Evolutionary conservation across 2,888 invertebrate genomes (phyloP).

Genomic region (Margaritifera margaritifera): DNA sequence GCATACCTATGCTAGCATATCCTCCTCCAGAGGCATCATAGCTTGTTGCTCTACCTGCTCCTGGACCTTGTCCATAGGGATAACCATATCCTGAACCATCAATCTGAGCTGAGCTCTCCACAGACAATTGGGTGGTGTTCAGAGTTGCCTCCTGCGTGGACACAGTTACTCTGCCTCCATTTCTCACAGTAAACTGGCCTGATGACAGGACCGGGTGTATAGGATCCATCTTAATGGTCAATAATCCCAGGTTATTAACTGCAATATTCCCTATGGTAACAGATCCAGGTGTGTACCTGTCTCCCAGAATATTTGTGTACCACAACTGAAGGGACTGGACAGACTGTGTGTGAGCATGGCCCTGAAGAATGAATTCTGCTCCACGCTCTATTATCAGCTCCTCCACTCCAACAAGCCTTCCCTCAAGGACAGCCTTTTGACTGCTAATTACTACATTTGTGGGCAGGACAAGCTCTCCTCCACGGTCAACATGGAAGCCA

Average conservation of each 20-base stretch:
- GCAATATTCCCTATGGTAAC: conserved; percentile 32
- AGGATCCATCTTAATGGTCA: conserved; percentile 42
- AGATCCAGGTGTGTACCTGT: conserved; percentile 29
- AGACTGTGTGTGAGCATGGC: conserved; percentile 40
- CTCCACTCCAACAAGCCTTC: conserved; percentile 53
- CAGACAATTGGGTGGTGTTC: conserved; percentile 28
- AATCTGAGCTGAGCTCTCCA: conserved; percentile 45
- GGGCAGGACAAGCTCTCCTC: conserved; percentile 57
- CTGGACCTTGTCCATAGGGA: conserved; percentile 33
- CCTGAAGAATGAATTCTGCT: conserved; percentile 43
- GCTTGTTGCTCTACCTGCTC: conserved; percentile 28
- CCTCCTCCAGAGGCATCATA: conserved; percentile 46
- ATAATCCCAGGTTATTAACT: conserved; percentile 46
- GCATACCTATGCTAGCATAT: too few species aligned
- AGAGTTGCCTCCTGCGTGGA: conserved; percentile 26
- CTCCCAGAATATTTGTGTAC: conserved; percentile 18
- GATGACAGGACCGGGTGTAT: conserved; percentile 23
- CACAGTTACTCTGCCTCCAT: conserved; percentile 39
- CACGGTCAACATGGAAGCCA: conserved; percentile 54
- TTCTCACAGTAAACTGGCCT: conserved; percentile 37
- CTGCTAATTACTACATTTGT: conserved; percentile 44
- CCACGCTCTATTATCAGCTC: conserved; percentile 47
- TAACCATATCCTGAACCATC: conserved; percentile 47
- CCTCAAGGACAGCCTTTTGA: conserved; percentile 51
- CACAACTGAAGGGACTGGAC: conserved; percentile 18